Conservation (phyloP, 2,113 vertebrate genomes). For the Bostrychus sinensis region DNA sequence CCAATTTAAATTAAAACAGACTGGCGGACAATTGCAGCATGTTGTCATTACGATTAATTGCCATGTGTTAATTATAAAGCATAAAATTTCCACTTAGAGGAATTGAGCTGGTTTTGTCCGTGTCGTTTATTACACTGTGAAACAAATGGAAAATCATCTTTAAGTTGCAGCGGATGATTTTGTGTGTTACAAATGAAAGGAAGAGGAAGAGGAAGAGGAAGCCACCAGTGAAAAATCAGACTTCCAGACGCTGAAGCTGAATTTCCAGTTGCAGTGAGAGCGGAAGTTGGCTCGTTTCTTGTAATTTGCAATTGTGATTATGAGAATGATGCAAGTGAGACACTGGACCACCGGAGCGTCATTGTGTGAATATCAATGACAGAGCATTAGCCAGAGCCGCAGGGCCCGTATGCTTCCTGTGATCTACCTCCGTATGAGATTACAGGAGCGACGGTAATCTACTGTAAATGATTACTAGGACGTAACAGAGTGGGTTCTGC, state of each 20-base stretch:
- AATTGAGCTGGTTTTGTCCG: background rate
- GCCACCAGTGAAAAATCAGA: conserved; percentile 38
- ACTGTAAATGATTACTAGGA: conserved; percentile 25
- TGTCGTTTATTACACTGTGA: background rate
- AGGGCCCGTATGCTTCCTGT: background rate
- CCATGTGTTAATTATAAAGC: background rate
- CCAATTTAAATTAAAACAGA: background rate
- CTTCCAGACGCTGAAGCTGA: conserved; percentile 2
- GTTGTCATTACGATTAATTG: background rate
- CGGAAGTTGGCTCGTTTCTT: conserved; percentile 11
- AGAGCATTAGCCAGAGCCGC: conserved; percentile 29
- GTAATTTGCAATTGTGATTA: conserved; percentile 29
- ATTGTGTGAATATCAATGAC: conserved; percentile 29
- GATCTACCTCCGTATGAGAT: conserved; percentile 13
- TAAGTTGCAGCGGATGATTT: background rate
- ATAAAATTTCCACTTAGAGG: background rate
- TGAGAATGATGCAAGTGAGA: conserved; percentile 6
- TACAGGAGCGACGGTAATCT: conserved; percentile 26
- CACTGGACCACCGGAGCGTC: background rate
- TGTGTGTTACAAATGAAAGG: conserved; percentile 7
- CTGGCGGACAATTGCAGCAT: background rate
- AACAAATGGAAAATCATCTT: background rate
- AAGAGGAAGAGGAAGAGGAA: conserved; percentile 13
- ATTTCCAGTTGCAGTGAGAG: background rate
- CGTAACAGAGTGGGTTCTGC: background rate